Evolutionary conservation across 2,113 vertebrate species (phyloP), one percentile per base, ranked within the genome.

Genomic region (Pampusana beccarii): DNA sequence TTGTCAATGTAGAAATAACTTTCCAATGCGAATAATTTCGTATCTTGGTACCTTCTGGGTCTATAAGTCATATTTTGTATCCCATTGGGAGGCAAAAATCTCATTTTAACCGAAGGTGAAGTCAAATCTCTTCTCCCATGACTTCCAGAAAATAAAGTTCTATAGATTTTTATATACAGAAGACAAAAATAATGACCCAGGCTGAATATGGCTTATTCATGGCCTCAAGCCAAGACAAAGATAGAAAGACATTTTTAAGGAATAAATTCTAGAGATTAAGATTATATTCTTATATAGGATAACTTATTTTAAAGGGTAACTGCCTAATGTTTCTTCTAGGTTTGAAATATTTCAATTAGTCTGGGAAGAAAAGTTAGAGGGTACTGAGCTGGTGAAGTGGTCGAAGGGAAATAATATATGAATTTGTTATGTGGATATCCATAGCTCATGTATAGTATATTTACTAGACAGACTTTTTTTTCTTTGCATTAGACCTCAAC

Each of bases 181-280:
- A 92, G n/a, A 66, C 46, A 90, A 87, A 95, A 96, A 82, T 58
- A 95, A 94, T 93, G 79, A 77, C 36, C 29, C 16, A 58, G 70
- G 29, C 31, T 65, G 80, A 85, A 82, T 86, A 66, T 31, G 29
- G 42, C 33, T 93, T 95, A 67, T 95, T 95, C 33, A 53, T 83
- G 42, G 83, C 91, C 91, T 92, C 53, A 65, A 90, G 89, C 54
- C 66, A 91, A 94, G 78, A 65, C 40, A 89, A 79, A 72, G 31
- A 67, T 20, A 94, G 58, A 82, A 72, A 11, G 31, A 79, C 42
- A 89, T 48, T 60, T 90, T 77, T 42, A 86, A 54, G 65, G 57
- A 92, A 61, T 82, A 72, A 62, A 26, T 84, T 36, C 88, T 40
- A 91, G 33, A 95, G 36, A 82, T 90, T 54, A 82, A 93, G 73